Base-by-base conservation (phyloP, 30 jellyfish, hydroid and myxozoan genomes). In the Pelagia noctiluca region DNA sequence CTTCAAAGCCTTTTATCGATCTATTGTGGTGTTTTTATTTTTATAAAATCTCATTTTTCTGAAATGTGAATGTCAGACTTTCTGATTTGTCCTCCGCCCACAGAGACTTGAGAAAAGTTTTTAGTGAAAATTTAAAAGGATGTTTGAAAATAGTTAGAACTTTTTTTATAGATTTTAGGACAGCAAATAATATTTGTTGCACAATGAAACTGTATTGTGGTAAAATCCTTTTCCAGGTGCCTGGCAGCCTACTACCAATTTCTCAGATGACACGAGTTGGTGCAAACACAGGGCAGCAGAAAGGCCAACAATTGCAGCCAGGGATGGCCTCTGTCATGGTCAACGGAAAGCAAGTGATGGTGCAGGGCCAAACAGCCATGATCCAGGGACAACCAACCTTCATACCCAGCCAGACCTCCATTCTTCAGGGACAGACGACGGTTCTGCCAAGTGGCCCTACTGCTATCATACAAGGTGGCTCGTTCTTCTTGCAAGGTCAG, bases 271-370 rank as follows among this genome's bases (percentile, higher is more conserved):
- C 99, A 21, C 60, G 99, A 76, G 90, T 94, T 23, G 70, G 85
- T 57, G 97, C 91, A 10, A 87, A 77, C 61, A 80, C 88, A 2
- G 79, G 90, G 11, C 95, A 73, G 49, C 96, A 84, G 46, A 94
- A 94, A 71, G 96, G 96, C 0, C 99, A 88, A 50, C 93, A 75
- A 28, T 76, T 90, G 29, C 86, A 86, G 48, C 93, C 96, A 2
- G 96, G 95, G 0, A 94, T 94, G 99, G 97, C 99, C 38, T 94
- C 99, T 11, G 99, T 94, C 32, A 87, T 94, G 96, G 97, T 94
- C 31, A 91, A 94, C 60, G 99, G 99, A 30, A 94, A 94, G 47
- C 99, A 83, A 74, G 96, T 94, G 25, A 88, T 94, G 99, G 99
- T 94, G 4, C 99, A 88, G 54, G 99, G 99, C 19, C 93, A 90